Conservation (phyloP, 2,113 vertebrate species). For the Sula dactylatra region DNA sequence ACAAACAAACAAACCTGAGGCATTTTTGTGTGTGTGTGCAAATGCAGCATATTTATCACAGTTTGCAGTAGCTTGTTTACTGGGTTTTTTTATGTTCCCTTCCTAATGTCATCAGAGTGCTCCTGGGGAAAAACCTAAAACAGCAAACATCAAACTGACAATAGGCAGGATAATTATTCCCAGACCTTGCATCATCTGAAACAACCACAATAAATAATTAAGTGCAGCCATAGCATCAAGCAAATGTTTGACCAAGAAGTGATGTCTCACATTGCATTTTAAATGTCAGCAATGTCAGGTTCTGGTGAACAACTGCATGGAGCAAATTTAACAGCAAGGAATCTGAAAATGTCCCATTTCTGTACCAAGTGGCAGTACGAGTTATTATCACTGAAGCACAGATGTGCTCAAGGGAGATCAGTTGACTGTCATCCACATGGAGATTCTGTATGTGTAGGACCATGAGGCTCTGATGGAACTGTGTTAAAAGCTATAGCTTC, state of each 20-base stretch:
- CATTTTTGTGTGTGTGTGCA: not conserved
- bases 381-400: not conserved
- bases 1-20: not conserved
- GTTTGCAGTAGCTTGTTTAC: constrained; percentile 11
- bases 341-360: not conserved
- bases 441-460: not conserved
- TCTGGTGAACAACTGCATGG: not conserved
- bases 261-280: not conserved
- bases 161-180: not conserved
- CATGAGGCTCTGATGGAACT: not conserved
- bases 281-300: not conserved
- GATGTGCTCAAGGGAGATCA: not conserved
- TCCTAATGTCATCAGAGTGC: constrained; percentile 6
- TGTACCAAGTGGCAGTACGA: not conserved
- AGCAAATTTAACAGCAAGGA: not conserved
- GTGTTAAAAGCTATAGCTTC: not conserved
- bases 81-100: constrained; percentile 27
- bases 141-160: constrained; percentile 18
- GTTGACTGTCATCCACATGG: not conserved
- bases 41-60: constrained; percentile 6
- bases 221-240: not conserved
- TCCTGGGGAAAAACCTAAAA: constrained; percentile 18
- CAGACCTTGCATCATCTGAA: not conserved
- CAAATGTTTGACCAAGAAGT: constrained; percentile 12
- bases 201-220: constrained; percentile 45